Evolutionary conservation across 2,888 invertebrate genomes (phyloP).

Genomic region (Helleia helle): DNA sequence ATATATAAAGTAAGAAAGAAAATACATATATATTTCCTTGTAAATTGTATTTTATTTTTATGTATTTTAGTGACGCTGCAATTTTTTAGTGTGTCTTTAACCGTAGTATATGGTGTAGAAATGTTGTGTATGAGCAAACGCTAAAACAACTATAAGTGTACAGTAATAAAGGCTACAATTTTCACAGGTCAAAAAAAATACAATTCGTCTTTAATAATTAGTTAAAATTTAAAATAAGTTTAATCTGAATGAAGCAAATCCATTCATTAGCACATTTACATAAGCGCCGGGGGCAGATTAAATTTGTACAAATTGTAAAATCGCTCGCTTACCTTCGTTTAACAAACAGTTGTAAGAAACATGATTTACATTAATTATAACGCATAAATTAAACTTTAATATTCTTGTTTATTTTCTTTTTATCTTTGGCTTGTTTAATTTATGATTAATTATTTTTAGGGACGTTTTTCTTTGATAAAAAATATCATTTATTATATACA

Average conservation of each 20-base stretch:
- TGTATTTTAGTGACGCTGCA: no score
- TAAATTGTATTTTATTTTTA: no score
- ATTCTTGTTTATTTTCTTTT: constrained; percentile 9
- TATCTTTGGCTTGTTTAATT: background rate
- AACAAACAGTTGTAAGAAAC: constrained; percentile 13
- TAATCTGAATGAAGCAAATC: constrained; percentile 51
- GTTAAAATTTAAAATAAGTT: constrained; percentile 26
- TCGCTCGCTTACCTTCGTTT: constrained; percentile 25
- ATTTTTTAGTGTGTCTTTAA: no score
- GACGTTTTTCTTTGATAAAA: no score
- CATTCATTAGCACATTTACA: constrained; percentile 51
- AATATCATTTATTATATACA: no score
- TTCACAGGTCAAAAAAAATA: background rate
- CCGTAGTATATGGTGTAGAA: no score
- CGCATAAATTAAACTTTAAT: constrained; percentile 9
- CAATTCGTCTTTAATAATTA: constrained; percentile 3
- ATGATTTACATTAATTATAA: constrained; percentile 12
- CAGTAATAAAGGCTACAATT: no score
- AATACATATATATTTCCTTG: no score
- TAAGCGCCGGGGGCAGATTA: constrained; percentile 56
- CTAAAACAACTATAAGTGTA: no score
- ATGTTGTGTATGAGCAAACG: no score
- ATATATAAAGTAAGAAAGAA: no score
- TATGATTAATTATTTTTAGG: background rate
- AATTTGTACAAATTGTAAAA: constrained; percentile 42